phyloP scores from a whole-genome alignment of 2,797 vertebrate species.

The Halcyon smyrnensis region DNA sequence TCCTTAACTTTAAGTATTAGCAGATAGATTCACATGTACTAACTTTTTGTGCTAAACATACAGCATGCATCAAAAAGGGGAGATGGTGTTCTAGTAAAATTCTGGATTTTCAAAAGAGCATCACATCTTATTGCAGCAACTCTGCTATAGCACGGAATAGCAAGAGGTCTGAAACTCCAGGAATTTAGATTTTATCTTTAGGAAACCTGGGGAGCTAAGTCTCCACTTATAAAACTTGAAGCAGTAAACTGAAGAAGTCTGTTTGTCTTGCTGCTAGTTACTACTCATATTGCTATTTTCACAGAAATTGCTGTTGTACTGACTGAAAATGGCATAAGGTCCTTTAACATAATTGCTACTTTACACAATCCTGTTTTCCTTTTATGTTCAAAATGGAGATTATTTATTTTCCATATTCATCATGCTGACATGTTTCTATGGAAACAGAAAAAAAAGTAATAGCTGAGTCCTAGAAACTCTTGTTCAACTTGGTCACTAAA shows the following conservation, averaged over 20 bases:
- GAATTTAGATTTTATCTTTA: neutral
- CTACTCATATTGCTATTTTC: neutral
- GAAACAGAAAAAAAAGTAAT: constrained; percentile 45
- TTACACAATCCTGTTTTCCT: constrained; percentile 22
- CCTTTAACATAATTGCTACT: constrained; percentile 21
- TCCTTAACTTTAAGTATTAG: neutral
- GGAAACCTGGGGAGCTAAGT: neutral
- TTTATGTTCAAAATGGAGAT: constrained; percentile 40
- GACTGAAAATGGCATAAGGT: constrained; percentile 2
- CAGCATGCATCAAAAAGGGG: neutral
- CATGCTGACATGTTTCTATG: constrained; percentile 49
- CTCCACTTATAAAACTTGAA: neutral
- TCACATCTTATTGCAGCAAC: neutral
- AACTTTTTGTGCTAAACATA: neutral
- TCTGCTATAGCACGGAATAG: neutral
- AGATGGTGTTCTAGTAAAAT: neutral
- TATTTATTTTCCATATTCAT: constrained; percentile 52
- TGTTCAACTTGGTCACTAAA: neutral
- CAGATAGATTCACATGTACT: neutral
- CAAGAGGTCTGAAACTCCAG: neutral
- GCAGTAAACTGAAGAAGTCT: neutral
- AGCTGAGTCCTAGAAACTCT: neutral
- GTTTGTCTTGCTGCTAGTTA: neutral
- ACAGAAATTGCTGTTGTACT: neutral
- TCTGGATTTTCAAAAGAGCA: neutral